Percentiles rank a stretch among this genome's conserved stretches.
Evolutionary conservation across 1,140 invertebrate species (phyloP).

Genomic region (Drosophila kepulauana): DNA sequence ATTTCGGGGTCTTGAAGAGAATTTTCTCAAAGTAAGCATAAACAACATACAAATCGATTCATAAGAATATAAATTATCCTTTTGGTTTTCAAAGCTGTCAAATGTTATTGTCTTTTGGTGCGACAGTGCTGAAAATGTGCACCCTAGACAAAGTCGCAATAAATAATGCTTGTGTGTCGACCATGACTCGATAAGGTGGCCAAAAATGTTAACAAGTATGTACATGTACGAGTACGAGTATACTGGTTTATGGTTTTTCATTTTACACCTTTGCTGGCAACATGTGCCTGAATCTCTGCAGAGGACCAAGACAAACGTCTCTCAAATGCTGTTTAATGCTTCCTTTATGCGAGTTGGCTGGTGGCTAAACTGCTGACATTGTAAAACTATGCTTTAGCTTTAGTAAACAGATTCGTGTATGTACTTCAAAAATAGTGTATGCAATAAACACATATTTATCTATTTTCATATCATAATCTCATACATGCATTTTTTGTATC

Average conservation of each 20-base stretch:
- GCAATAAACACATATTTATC: slow-evolving; percentile 12
- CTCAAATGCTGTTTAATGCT: slow-evolving; percentile 21
- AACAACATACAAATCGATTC: slow-evolving; percentile 5
- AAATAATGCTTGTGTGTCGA: slow-evolving; percentile 47
- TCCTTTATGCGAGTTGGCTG: slow-evolving; percentile 30
- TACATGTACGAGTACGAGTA: slow-evolving; percentile 3
- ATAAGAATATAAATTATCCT: slow-evolving; percentile 40
- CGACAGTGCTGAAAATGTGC: slow-evolving; percentile 32
- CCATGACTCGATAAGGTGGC: slow-evolving; percentile 42
- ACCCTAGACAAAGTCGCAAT: slow-evolving; percentile 42
- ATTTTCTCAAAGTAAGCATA: neutral
- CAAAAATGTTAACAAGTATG: slow-evolving; percentile 52
- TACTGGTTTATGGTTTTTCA: slow-evolving; percentile 27
- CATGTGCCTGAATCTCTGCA: slow-evolving; percentile 26
- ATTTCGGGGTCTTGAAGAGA: neutral
- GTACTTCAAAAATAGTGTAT: neutral
- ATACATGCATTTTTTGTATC: neutral
- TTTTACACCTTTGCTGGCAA: slow-evolving; percentile 40
- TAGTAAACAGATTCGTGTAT: slow-evolving; percentile 7
- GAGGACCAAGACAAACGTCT: slow-evolving; percentile 30
- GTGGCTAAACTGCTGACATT: slow-evolving; percentile 38
- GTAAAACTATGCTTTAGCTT: slow-evolving; percentile 10
- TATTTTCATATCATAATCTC: neutral
- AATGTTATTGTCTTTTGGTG: slow-evolving; percentile 53
- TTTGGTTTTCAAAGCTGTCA: slow-evolving; percentile 30